Evolutionary conservation across 64 coral and sea anemone genomes (phyloP), one percentile per base, ranked within the genome.

Genomic region (Orbicella faveolata): DNA sequence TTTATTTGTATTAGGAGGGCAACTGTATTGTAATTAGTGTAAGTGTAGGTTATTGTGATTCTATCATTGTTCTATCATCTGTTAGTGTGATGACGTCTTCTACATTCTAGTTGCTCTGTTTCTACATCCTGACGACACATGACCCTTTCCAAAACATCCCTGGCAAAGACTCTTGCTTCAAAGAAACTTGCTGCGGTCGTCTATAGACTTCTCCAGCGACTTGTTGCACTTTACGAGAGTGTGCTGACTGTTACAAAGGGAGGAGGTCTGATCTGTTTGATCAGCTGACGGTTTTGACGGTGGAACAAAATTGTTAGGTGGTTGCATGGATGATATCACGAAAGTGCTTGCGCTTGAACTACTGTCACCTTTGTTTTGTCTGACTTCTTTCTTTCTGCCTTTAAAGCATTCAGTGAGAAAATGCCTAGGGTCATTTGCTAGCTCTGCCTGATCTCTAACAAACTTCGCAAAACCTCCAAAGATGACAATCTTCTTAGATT

Each of bases 361-460:
- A 20, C 36, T 57, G 23, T n/a, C 44, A 12, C 51, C 44, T n/a
- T n/a, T n/a, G 6, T 54, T 79, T 6, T 55, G 16, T 11, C 77
- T 54, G 77, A 34, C 25, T 87, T 88, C 12, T 33, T 64, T 63
- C 52, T 44, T 37, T 75, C 86, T 35, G 3, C 34, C 26, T 88
- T 88, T n/a, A n/a, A n/a, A n/a, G n/a, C n/a, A n/a, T n/a, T n/a
- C n/a, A n/a, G n/a, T n/a, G n/a, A n/a, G n/a, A 0, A 62, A 88
- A 35, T 63, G 76, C 4, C 76, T 77, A 1, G 86, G 86, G 30
- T 88, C 86, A 23, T 76, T 88, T 34, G 54, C 86, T 4, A 89
- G 16, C 19, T 89, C 74, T 25, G 75, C 74, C 11, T 89, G 57
- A 15, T 78, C 57, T 51, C 44, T 78, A 12, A 89, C 87, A 16